Evolutionary conservation across 2,797 vertebrate species (phyloP), one percentile per base, ranked within the genome.

Genomic region (Pygocentrus nattereri): DNA sequence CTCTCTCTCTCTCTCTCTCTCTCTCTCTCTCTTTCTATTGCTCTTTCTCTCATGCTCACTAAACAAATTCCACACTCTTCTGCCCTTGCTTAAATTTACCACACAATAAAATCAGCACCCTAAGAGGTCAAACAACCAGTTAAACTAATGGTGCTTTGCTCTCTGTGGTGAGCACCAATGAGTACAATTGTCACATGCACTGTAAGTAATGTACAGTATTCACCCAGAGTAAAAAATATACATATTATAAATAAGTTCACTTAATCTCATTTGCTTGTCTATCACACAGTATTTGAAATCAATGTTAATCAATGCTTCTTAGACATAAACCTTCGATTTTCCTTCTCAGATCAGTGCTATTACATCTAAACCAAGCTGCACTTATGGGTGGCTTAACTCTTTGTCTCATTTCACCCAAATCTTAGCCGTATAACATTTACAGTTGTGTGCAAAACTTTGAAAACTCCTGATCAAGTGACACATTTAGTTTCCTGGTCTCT

Each of bases 91-190:
- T 65, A 79, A 76, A 78, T 65, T 76, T 74, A 74, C 38, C 31
- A 56, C 68, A 64, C 59, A 79, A 78, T 56, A 74, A 70, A 47
- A 16, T 74, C 64, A 54, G 73, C 41, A 65, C 64, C 8, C 34
- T 59, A 61, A 68, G 30, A 68, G 34, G 47, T 82, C 44, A 73
- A 67, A 31, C 27, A 82, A 78, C 50, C 69, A 82, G 50, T 59
- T 50, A 83, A 59, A 49, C 47, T 74, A 69, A 65, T 67, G 64
- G 67, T 79, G 62, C 56, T 59, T 69, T 21, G 27, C 41, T 73
- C 15, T 76, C 1, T 15, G 27, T 41, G 30, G 34, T 70, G 54
- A 19, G 12, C 59, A 74, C 52, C 59, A 25, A 31, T 65, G 59
- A 65, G 13, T 49, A 61, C 34, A 67, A 5, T 1, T 23, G 34